A percentile compares a stretch with the other conserved stretches of the same genome.
Evolutionary conservation across 2,888 invertebrate genomes (phyloP).

Genomic region (Monoplex corrugatus): DNA sequence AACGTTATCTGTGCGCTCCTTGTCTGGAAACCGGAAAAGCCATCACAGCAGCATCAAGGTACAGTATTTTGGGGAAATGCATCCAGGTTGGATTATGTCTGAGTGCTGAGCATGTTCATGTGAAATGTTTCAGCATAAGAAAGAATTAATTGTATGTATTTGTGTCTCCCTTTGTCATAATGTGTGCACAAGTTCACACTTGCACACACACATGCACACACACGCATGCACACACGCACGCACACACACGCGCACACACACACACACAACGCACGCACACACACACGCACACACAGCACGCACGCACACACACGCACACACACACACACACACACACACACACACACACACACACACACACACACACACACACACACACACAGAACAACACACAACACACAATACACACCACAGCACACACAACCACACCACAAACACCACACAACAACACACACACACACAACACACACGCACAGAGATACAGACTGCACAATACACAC

Average conservation of each 20-base stretch:
- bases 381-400: not conserved
- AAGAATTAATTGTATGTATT: no score
- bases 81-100: no score
- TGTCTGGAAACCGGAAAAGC: conserved; percentile 40
- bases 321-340: conserved; percentile 4
- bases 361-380: not conserved
- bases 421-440: not conserved
- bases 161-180: not conserved
- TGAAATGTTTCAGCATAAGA: no score
- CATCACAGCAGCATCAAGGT: conserved; percentile 38
- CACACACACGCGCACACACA: not conserved
- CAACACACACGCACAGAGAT: no score
- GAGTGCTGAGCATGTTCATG: no score
- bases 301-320: not conserved
- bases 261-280: not conserved
- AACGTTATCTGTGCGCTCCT: conserved; percentile 50
- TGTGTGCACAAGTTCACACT: no score
- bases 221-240: not conserved
- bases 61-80: no score
- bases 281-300: not conserved
- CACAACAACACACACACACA: not conserved
- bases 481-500: no score
- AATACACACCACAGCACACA: not conserved
- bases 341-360: not conserved
- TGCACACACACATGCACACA: not conserved